Conservation (phyloP, 1,140 invertebrate species). For the Apis laboriosa region DNA sequence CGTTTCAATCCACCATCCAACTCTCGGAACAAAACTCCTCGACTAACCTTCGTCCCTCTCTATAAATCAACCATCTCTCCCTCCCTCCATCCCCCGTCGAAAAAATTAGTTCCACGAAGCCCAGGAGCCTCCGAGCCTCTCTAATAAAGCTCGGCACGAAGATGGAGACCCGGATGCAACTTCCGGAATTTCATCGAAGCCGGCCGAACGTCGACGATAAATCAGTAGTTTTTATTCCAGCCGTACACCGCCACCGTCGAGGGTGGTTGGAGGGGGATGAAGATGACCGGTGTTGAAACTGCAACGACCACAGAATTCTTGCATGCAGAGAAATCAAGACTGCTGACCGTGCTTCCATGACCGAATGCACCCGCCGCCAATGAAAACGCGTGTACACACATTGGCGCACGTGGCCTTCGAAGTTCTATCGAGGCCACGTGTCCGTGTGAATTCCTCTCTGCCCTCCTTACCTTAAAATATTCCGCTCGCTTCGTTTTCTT, state of each 20-base stretch:
- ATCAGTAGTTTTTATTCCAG: constrained; percentile 70
- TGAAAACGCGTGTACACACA: constrained; percentile 12
- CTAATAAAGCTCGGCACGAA: constrained; percentile 42
- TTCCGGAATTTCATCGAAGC: constrained; percentile 64
- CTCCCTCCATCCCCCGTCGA: neutral
- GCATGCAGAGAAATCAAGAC: constrained; percentile 66
- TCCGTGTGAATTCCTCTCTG: neutral
- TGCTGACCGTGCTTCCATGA: constrained; percentile 68
- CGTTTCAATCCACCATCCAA: neutral
- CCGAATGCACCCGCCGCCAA: constrained; percentile 54
- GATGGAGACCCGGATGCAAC: constrained; percentile 5
- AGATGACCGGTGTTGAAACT: constrained; percentile 66
- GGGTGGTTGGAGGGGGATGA: constrained; percentile 43
- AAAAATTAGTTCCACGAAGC: neutral
- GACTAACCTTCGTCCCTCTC: neutral
- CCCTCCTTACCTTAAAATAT: too few species aligned
- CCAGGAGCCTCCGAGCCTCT: constrained; percentile 18
- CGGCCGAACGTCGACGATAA: constrained; percentile 54
- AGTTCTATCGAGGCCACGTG: neutral
- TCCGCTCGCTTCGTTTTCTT: too few species aligned
- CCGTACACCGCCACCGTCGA: constrained; percentile 26
- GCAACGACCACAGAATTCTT: constrained; percentile 71
- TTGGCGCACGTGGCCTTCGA: neutral
- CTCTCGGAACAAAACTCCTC: too few species aligned
- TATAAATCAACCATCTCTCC: neutral